Base-by-base conservation (phyloP, 2,888 invertebrate genomes). In the Drosophila rubida region DNA sequence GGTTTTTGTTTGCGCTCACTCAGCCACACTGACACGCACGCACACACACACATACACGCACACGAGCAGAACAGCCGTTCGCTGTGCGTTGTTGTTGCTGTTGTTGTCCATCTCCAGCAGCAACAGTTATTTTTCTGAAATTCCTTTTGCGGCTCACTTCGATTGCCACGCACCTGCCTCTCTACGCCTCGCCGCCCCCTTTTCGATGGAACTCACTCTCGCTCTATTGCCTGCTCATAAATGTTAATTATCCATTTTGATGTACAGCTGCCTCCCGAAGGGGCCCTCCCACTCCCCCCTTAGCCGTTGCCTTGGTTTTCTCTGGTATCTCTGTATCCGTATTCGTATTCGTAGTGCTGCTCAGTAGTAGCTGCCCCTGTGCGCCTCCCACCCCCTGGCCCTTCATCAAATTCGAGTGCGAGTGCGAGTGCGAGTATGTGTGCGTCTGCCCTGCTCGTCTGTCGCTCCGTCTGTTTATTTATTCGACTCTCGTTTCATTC, bases 211-310 rank as follows among this genome's bases (percentile, higher is more conserved):
- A 14, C 30, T 14, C 48, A 19, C 53, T 41, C 9, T 35, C 27
- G 14, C 39, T 83, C 80, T 80, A 66, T 66, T 83, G 65, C 67
- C 80, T 69, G 66, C 81, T 80, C 84, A 83, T 84, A 81, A 88
- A 87, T 84, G 87, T 80, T 84, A 84, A 87, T 88, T 84, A 84
- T 84, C 75, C 71, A 66, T 69, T 70, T 78, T 69, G 63, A 68
- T 78, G 66, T 79, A 69, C 61, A 65, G 53, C 72, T 63, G 62
- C 48, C 48, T 57, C 44, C 45, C 41, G 30, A 42, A 30, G 53
- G 42, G 41, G 13, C 41, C 41, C 30, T 8, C 44, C 57, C 37
- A 35, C 42, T 37, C 44, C 2, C 25, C 30, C n/a, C 30, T 30
- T 5, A 1, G 25, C 7, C n/a, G 44, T 66, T 49, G 50, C 77